Percentiles rank a stretch among this genome's conserved stretches.
phyloP scores from a whole-genome alignment of 2,888 invertebrate genomes.

The Lithophane semibrunnea region DNA sequence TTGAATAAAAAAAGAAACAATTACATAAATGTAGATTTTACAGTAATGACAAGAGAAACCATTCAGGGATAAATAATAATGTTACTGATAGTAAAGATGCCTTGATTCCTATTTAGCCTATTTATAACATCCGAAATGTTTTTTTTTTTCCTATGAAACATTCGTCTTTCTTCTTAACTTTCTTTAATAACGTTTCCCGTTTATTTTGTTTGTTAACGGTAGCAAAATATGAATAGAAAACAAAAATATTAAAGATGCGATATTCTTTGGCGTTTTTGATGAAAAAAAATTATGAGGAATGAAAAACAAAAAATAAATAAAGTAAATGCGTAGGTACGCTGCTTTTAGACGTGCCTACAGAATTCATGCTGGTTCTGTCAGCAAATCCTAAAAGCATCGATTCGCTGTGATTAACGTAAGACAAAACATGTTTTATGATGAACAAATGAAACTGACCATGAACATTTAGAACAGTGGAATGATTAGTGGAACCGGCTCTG shows the following conservation, averaged over 20 bases:
- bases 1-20: conserved; percentile 73
- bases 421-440: conserved; percentile 68
- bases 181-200: not conserved
- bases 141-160: not conserved
- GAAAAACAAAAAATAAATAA: conserved; percentile 67
- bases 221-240: conserved; percentile 1
- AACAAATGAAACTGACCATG: conserved; percentile 88
- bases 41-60: conserved; percentile 13
- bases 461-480: conserved; percentile 91
- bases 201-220: conserved; percentile 8
- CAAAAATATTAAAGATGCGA: conserved; percentile 6
- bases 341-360: conserved; percentile 76
- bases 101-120: conserved; percentile 87
- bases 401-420: conserved; percentile 69
- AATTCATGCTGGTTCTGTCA: conserved; percentile 85
- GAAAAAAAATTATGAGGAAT: conserved; percentile 63
- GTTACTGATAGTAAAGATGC: conserved; percentile 72
- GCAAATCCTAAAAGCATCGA: conserved; percentile 76
- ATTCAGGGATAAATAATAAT: conserved; percentile 19
- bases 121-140: not conserved
- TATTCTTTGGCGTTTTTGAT: conserved; percentile 23
- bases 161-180: not conserved
- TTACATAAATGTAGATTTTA: conserved; percentile 33
- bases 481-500: conserved; percentile 92
- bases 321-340: conserved; percentile 73